Conservation (phyloP, 2,113 vertebrate genomes). For the Phylloscopus whistleri region DNA sequence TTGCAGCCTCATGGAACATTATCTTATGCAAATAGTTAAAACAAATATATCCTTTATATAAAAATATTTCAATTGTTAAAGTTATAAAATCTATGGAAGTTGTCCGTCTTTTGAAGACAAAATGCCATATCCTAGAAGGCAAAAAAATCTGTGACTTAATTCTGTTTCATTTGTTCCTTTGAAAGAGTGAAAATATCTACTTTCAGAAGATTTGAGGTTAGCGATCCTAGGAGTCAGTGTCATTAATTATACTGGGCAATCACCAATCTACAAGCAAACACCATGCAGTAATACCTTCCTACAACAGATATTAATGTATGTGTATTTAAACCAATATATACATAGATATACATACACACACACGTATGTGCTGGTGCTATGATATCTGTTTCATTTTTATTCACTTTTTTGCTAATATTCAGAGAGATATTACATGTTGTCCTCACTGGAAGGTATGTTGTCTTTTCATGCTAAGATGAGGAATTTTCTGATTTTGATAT, state of each 20-base stretch:
- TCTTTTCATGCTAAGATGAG: not conserved
- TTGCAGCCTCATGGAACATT: not conserved
- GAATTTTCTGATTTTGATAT: not conserved
- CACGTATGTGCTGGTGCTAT: fast-evolving
- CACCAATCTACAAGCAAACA: not conserved
- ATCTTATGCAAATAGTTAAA: not conserved
- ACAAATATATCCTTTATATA: not conserved
- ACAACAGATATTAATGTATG: not conserved
- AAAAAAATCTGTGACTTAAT: not conserved
- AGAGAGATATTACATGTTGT: not conserved
- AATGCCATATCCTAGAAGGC: not conserved
- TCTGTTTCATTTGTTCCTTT: not conserved
- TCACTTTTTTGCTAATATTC: not conserved
- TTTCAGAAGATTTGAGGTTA: too few relatives aligned
- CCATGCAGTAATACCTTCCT: not conserved
- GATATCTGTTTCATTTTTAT: not conserved
- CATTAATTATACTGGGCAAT: not conserved
- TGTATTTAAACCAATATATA: not conserved
- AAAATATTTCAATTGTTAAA: not conserved
- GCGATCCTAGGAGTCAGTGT: not conserved
- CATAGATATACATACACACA: not conserved
- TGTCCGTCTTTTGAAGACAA: not conserved
- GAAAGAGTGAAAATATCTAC: not conserved
- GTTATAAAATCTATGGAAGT: not conserved
- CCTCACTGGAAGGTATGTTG: not conserved